A percentile compares a stretch with the other conserved stretches of the same genome.
Evolutionary conservation across 2,113 vertebrate species (phyloP).

Genomic region (Motacilla alba): DNA sequence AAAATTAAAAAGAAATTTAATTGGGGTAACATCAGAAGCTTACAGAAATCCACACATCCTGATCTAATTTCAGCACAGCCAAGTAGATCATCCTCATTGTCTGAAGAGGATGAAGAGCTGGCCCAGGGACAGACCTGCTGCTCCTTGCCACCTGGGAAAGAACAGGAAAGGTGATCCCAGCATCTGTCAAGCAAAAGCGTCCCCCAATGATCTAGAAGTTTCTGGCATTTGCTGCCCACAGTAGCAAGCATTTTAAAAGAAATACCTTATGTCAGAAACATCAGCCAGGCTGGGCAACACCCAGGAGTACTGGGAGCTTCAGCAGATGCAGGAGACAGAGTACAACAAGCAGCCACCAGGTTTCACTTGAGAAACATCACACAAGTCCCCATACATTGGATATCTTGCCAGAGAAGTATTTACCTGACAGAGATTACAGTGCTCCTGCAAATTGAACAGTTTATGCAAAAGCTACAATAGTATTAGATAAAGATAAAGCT

Average conservation of each 20-base stretch:
- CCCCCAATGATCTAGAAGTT: neutral
- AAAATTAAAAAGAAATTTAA: neutral
- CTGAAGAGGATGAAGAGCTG: neutral
- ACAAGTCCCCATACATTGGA: neutral
- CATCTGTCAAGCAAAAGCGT: fast-evolving
- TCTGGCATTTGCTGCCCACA: neutral
- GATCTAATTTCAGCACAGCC: neutral
- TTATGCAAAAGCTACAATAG: neutral
- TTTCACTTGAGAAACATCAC: neutral
- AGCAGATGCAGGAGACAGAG: neutral
- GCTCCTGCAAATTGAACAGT: neutral
- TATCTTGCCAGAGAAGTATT: neutral
- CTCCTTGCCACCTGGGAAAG: neutral
- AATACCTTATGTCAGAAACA: neutral
- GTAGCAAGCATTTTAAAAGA: neutral
- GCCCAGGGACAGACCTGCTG: neutral
- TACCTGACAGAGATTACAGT: neutral
- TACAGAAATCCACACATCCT: neutral
- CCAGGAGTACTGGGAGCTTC: neutral
- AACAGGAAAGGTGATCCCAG: neutral
- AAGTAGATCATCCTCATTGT: neutral
- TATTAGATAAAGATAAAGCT: neutral
- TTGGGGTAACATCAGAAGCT: neutral
- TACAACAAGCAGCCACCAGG: fast-evolving
- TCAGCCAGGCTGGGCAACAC: neutral